Evolutionary conservation across 2,797 vertebrate species (phyloP), one percentile per base, ranked within the genome.

Genomic region (Falco berigora): DNA sequence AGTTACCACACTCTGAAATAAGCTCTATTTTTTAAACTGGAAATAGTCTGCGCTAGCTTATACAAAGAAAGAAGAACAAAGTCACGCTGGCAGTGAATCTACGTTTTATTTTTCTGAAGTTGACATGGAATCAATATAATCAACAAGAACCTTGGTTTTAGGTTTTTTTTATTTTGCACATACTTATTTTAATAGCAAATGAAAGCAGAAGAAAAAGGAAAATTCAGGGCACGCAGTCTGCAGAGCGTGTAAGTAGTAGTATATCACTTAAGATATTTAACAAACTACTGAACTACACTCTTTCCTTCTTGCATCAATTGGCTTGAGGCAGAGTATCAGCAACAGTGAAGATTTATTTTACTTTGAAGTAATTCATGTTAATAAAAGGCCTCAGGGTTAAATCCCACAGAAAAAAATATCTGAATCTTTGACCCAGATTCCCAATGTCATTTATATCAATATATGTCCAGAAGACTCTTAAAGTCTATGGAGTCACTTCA

Each of bases 271-370:
- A 95, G 86, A 71, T 94, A 85, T 62, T 96, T 96, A 84, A 94
- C 89, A 84, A 93, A 91, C 58, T 90, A 27, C 75, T 91, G 86
- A 96, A 92, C 64, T 72, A 95, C 67, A 66, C 46, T 88, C 12
- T 86, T 87, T 79, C 80, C 85, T 93, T 94, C 64, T 89, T 88
- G 40, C 47, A 90, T 96, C 66, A 79, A 32, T 92, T 95, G 72
- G 64, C 87, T 92, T 89, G 55, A 95, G 93, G 87, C 89, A 95
- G 81, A 92, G 46, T 94, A 97, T 96, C 74, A 92, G 84, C 96
- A 92, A 55, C 42, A 89, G 93, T 97, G 97, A 98, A 96, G 97
- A 95, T 94, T 97, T 97, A 77, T 92, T 93, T 97, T 96, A 89
- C 67, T 97, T 95, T 86, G 86, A 97, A 97, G 96, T 71, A 96